phyloP scores from a whole-genome alignment of 2,888 invertebrate genomes.

The Troglohyphantes excavatus region DNA sequence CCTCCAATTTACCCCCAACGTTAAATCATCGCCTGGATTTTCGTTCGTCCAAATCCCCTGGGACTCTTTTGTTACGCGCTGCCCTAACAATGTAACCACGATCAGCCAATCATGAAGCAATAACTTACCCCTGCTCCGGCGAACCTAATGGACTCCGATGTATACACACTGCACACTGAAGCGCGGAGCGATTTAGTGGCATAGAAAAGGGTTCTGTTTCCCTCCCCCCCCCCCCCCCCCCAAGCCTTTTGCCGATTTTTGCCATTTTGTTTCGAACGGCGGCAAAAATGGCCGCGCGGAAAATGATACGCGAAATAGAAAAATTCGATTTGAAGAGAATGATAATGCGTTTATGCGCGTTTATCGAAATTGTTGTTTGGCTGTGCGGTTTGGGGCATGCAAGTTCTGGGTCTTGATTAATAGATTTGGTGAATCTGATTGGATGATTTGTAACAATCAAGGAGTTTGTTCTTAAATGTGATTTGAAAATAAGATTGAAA shows the following conservation, averaged over 20 bases:
- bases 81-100: conserved; percentile 78
- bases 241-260: conserved; percentile 9
- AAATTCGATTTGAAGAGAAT: conserved; percentile 1
- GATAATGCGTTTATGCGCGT: background rate
- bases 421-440: too few relatives aligned
- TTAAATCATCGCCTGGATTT: conserved; percentile 76
- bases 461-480: too few relatives aligned
- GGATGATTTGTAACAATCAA: too few relatives aligned
- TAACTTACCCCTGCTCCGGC: conserved; percentile 77
- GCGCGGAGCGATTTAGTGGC: conserved; percentile 53
- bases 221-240: too few relatives aligned
- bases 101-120: conserved; percentile 78
- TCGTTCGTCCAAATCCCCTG: conserved; percentile 68
- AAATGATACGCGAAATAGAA: conserved; percentile 34
- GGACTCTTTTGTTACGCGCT: conserved; percentile 78
- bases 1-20: conserved; percentile 74
- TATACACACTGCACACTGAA: conserved; percentile 51
- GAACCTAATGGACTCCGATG: conserved; percentile 76
- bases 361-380: background rate
- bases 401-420: too few relatives aligned
- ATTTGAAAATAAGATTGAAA: too few relatives aligned
- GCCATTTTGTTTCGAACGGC: conserved; percentile 63
- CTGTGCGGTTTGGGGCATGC: too few relatives aligned
- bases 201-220: conserved; percentile 29
- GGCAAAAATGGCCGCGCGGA: conserved; percentile 25